phyloP scores from a whole-genome alignment of 35 echinoderm and acorn worm genomes.

The Holothuria glaberrima region DNA sequence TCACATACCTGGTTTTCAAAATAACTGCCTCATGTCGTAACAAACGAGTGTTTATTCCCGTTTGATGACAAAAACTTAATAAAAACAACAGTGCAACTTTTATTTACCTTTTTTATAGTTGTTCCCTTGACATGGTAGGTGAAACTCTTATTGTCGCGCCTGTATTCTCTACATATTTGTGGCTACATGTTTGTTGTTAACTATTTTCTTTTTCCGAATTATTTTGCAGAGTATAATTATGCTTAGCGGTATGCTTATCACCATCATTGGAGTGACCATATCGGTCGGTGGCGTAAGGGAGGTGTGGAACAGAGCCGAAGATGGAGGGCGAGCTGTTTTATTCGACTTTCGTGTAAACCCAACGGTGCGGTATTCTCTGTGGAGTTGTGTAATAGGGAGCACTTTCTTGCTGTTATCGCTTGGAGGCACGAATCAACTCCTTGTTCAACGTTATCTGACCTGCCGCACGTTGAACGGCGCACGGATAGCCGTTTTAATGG shows the following conservation, averaged over 20 bases:
- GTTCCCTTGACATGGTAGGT: too few relatives aligned
- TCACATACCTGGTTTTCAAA: too few relatives aligned
- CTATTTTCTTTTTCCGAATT: too few relatives aligned
- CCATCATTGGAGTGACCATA: background rate
- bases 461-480: background rate
- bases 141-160: too few relatives aligned
- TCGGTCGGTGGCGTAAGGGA: background rate
- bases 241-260: background rate
- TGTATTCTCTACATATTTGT: too few relatives aligned
- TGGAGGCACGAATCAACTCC: conserved; percentile 9
- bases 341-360: conserved; percentile 20
- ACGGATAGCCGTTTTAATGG: background rate
- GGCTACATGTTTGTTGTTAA: too few relatives aligned
- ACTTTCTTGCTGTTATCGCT: background rate
- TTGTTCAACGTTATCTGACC: conserved; percentile 38
- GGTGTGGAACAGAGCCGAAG: background rate
- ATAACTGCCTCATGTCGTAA: too few relatives aligned
- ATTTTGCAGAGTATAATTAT: background rate
- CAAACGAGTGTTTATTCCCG: too few relatives aligned
- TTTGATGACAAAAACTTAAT: too few relatives aligned
- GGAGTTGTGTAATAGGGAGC: background rate
- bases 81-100: too few relatives aligned
- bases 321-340: background rate
- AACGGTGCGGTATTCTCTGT: conserved; percentile 22
- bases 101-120: too few relatives aligned